A percentile compares a stretch with the other conserved stretches of the same genome.
phyloP scores from a whole-genome alignment of 2,888 invertebrate genomes.

The Luperina nickerlii region DNA sequence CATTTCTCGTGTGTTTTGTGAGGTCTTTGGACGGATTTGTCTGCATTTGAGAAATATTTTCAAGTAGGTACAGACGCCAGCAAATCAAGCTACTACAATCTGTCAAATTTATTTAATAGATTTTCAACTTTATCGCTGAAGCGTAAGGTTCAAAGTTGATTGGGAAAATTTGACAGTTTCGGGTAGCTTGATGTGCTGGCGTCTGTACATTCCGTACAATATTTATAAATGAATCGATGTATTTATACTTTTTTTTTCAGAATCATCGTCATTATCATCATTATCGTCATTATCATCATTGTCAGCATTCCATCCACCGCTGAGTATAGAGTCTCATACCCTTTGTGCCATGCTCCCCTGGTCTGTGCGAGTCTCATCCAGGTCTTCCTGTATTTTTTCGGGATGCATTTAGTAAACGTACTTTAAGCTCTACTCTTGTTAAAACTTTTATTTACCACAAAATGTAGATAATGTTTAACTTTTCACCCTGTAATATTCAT shows the following conservation, averaged over 20 bases:
- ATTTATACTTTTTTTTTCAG: neutral
- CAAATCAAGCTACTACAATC: too few species aligned
- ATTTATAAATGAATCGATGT: too few species aligned
- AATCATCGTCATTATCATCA: neutral
- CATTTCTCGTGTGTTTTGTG: neutral
- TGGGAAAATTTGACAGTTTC: too few species aligned
- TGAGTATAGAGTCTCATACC: too few species aligned
- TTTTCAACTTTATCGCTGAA: too few species aligned
- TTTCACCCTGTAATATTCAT: neutral
- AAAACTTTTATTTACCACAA: neutral
- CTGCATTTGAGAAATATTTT: neutral
- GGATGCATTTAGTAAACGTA: neutral
- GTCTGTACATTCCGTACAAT: too few species aligned
- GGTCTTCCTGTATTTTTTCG: neutral
- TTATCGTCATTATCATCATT: neutral
- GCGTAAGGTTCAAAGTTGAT: too few species aligned
- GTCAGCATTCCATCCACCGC: neutral
- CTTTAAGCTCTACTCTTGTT: neutral
- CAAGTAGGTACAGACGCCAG: neutral
- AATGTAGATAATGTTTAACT: neutral
- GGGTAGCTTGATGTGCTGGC: too few species aligned
- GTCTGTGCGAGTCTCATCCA: too few species aligned
- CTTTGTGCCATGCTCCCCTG: too few species aligned
- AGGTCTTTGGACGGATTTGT: constrained; percentile 21
- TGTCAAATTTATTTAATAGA: too few species aligned